Base-by-base conservation (phyloP, 2,113 vertebrate species). In the Leucoraja erinaceus region DNA sequence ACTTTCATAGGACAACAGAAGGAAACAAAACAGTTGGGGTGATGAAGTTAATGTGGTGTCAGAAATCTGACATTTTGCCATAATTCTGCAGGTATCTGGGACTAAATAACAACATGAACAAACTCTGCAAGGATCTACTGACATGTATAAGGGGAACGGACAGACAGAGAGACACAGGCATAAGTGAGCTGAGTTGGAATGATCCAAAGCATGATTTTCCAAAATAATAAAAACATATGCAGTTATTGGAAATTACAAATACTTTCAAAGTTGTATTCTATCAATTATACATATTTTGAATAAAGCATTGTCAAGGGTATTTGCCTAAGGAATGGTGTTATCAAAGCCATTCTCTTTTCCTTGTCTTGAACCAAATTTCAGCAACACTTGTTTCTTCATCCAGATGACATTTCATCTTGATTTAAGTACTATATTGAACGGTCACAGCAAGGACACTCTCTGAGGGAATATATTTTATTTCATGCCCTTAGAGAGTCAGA, bases 371-470 rank as follows among this genome's bases (percentile, higher is more conserved):
- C 33, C 68, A 72, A 72, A 91, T 91, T 91, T 54, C 18, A 91
- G 66, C 66, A 47, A 12, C 18, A 20, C 72, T 72, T 38, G 72
- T 74, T 91, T 54, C 68, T 33, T 72, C 28, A 72, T 72, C 33
- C 66, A 91, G 88, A 33, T 72, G 31, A 72, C 66, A 91, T 91
- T 91, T 91, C 38, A 91, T 91, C 90, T 91, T 91, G 66, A 91
- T 91, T 91, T 91, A 91, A 91, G 90, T 72, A 25, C 38, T 25
- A 68, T 91, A 72, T 91, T 91, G 90, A 91, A 91, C 90, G 33
- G 90, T 91, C 90, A 16, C 31, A 91, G 38, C 90, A 91, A 91
- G 90, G 90, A 91, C 68, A 91, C 66, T 72, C 33, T 54, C 90
- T 91, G 90, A 74, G 90, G 68, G 90, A 91, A 54, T 91, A 91